These are phyloP conservation scores for Garra rufa DNA, from an alignment of 2,113 vertebrate species.

Conservation along the genomic window DNA sequence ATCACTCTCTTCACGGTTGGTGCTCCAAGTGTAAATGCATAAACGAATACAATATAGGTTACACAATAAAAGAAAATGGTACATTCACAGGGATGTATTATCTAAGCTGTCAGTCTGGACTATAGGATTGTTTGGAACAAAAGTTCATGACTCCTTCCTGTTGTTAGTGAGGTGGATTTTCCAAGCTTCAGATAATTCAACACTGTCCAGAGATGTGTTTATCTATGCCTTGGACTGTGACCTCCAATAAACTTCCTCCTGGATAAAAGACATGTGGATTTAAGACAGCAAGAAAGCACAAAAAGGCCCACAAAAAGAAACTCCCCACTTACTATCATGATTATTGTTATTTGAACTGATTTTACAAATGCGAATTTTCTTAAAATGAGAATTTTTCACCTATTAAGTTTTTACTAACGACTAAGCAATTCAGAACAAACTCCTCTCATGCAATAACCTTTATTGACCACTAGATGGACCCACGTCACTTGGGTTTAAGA, in stretches of 20 bases:
- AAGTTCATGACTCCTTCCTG: background rate
- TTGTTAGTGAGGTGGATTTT: background rate
- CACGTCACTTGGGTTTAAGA: conserved; percentile 20
- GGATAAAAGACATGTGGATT: background rate
- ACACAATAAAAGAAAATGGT: background rate
- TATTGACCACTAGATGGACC: conserved; percentile 42
- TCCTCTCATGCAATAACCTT: background rate
- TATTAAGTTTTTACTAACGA: background rate
- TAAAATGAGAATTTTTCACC: background rate
- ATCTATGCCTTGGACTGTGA: background rate
- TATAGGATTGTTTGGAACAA: background rate
- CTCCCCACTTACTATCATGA: background rate
- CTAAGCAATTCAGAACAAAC: background rate
- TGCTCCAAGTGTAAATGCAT: background rate
- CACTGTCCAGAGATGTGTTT: background rate
- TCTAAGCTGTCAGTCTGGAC: background rate
- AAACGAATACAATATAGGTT: background rate
- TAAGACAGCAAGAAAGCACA: background rate
- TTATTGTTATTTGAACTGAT: background rate
- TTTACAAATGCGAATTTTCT: background rate
- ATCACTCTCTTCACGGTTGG: background rate
- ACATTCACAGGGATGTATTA: background rate
- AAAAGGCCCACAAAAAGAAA: too few species aligned
- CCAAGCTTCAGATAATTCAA: conserved; percentile 2
- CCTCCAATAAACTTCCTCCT: background rate